Evolutionary conservation across 1,140 invertebrate species (phyloP), one percentile per base, ranked within the genome.

Genomic region (Trialeurodes vaporariorum): DNA sequence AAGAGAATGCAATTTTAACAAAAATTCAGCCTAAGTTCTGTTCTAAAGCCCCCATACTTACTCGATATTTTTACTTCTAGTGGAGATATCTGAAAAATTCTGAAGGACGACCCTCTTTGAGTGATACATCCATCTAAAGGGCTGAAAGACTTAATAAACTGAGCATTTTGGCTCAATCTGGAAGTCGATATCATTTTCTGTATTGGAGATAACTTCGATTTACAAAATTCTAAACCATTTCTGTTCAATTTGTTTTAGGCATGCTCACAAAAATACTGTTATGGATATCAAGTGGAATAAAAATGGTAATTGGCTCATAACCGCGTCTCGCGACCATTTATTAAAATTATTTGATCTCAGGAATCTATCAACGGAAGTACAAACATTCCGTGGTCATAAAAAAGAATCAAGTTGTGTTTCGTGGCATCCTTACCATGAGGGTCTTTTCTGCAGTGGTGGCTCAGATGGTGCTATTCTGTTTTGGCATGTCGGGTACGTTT

Each of bases 271-370:
- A 79, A 96, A 92, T 63, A 98, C 98, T 2, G 97, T 99, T 0
- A 99, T 98, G 93, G 95, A 98, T 77, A 84, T 98, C 2, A 93
- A 96, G 78, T 99, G 97, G 96, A 99, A 99, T 80, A 86, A 90
- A 64, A 99, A 99, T 83, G 98, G 98, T 1, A 98, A 99, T 79
- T 99, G 98, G 97, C 79, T 99, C 49, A 87, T 99, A n/a, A 98
- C 96, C 13, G 96, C 95, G 0, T 98, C 96, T 12, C 82, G 98
- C 68, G 98, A 99, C 81, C 96, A 99, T 82, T 81, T 99, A 59
- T 82, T 99, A 1, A 99, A 99, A 79, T 79, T 99, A 34, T 99
- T 99, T 81, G 98, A 99, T 78, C 88, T 99, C 71, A 83, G 98
- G 65, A 98, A 98, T 81, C 82, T 99, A 73, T 85, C 84, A 69